Evolutionary conservation across 2,797 vertebrate genomes (phyloP), one percentile per base, ranked within the genome.

Genomic region (Erpetoichthys calabaricus): DNA sequence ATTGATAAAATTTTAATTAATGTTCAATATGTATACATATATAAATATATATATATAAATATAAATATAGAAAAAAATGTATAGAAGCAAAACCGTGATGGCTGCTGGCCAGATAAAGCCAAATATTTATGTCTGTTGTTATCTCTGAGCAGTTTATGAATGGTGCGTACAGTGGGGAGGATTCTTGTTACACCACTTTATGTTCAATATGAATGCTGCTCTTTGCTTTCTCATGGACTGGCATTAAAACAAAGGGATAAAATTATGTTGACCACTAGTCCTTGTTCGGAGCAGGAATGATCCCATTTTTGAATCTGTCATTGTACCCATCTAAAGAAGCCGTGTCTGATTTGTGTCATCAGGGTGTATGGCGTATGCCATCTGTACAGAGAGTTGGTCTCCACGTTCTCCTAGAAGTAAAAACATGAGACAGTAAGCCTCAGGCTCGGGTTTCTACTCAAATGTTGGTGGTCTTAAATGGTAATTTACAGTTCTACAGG

Each of bases 1-100:
- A 83, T 85, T 86, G 86, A 85, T 85, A 80, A 69, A 65, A 73
- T 84, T 83, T 84, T 81, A 80, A 80, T 75, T 25, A 76, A 80
- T 68, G 76, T 80, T 76, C 71, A 83, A 78, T 66, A 62, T 69
- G 70, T 61, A 72, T 77, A 74, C 77, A 76, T 83, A 78, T 82
- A 82, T 80, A 81, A 76, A 80, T 80, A 78, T 83, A 78, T 77
- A 78, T 82, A 79, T 72, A 75, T 76, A 85, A 83, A 63, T 70
- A 63, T 58, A 62, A 69, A 63, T 52, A 51, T 58, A 42, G 43
- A 66, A 81, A 81, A 80, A 78, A 78, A 69, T 85, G 84, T 85
- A 86, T 77, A 85, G 84, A 82, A 76, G 75, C 72, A 73, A 79
- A 84, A 78, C 77, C 77, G 82, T 83, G 83, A 83, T 75, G 61